A percentile compares a stretch with the other conserved stretches of the same genome.
Conservation (phyloP, 2,797 vertebrate species). For the Dermochelys coriacea region DNA sequence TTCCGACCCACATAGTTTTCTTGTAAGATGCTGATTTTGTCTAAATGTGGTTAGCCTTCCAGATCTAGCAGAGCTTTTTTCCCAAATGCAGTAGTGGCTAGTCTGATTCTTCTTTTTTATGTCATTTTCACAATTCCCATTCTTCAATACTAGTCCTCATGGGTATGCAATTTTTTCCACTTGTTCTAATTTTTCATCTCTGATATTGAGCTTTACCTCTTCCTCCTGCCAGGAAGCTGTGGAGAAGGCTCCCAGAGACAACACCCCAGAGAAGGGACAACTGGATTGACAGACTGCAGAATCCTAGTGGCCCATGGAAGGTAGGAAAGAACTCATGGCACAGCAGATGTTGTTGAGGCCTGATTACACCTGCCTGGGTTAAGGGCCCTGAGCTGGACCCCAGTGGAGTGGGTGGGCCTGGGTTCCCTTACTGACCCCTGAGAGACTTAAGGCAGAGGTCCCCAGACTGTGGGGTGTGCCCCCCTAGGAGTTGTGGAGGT, state of each 20-base stretch:
- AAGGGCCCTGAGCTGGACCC: too few species aligned
- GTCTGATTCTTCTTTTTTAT: not conserved
- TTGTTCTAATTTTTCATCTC: not conserved
- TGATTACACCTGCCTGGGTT: too few species aligned
- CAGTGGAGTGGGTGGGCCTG: too few species aligned
- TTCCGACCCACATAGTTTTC: not conserved
- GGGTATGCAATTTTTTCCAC: not conserved
- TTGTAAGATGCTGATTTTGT: not conserved
- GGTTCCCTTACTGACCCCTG: too few species aligned
- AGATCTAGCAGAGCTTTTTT: not conserved
- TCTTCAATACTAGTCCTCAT: not conserved
- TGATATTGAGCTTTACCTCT: not conserved
- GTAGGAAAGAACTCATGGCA: not conserved
- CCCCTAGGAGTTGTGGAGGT: too few species aligned
- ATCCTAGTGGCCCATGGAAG: not conserved
- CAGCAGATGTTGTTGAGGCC: too few species aligned
- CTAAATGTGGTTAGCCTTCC: not conserved
- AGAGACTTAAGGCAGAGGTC: too few species aligned
- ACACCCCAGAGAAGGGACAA: not conserved
- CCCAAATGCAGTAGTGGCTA: not conserved
- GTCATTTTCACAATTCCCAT: not conserved
- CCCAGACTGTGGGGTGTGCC: too few species aligned
- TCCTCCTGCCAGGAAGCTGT: too few species aligned
- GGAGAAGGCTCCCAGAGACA: not conserved
- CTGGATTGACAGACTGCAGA: not conserved